Base-by-base conservation (phyloP, 2,888 invertebrate genomes). In the Ectemnius continuus region DNA sequence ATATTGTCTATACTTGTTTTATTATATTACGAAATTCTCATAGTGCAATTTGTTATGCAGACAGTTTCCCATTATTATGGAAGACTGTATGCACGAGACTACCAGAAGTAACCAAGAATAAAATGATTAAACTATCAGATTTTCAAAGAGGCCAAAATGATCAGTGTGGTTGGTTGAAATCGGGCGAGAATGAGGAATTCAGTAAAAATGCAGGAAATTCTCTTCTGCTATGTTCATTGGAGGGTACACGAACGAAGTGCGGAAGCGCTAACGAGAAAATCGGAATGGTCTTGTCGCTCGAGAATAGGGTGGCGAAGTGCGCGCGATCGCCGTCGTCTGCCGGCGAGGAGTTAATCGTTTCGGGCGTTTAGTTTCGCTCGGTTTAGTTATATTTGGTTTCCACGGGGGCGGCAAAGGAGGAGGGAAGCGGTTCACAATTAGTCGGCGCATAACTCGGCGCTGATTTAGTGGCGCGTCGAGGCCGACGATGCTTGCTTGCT, bases 311-410 rank as follows among this genome's bases (percentile, higher is more conserved):
- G 52, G 52, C 16, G 52, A 52, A 16, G 52, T 62, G 0, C 26
- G 46, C 57, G 56, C 52, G 61, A 64, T 57, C 67, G 75, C 61
- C 64, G 64, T 28, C 45, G 61, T 57, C 59, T 58, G 61, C 52
- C 61, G 73, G 66, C 82, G 84, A 86, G 85, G 81, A 83, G 88
- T 88, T 90, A 89, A 89, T 90, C 89, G 89, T 84, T 73, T 80
- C 73, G 72, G 81, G 80, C 89, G 86, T 86, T 89, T 86, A 86
- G 88, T 84, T 86, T 86, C 85, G 85, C 85, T 86, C 84, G 84
- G 86, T 88, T 90, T 88, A 88, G 90, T 90, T 90, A 90, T 90
- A 90, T 90, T 90, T 90, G 89, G 90, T 88, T 83, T 82, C 78
- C 82, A 82, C 81, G 84, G 83, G 83, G 83, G 84, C 78, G 82